A percentile compares a stretch with the other conserved stretches of the same genome.
These are phyloP conservation scores for Aepyceros melampus DNA, from an alignment of 2,113 vertebrate genomes.

Conservation along the genomic window DNA sequence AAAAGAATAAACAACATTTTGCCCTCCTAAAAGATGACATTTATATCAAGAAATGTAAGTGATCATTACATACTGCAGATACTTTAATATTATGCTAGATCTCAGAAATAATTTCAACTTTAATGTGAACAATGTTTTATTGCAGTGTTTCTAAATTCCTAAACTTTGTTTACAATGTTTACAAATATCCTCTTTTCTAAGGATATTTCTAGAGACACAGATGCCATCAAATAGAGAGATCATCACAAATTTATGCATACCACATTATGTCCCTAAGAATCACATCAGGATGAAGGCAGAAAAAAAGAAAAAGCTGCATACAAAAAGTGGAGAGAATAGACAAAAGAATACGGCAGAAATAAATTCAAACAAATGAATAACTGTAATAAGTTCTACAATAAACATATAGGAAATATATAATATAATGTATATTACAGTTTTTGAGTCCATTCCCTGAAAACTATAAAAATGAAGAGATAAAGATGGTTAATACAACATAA, in stretches of 20 bases:
- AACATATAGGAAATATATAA: background rate
- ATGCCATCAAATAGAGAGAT: background rate
- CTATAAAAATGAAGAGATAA: background rate
- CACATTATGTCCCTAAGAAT: background rate
- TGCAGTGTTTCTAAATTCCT: constrained; percentile 1
- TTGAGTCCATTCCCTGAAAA: background rate
- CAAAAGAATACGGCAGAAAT: background rate
- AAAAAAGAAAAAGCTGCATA: background rate
- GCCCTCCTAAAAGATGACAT: background rate
- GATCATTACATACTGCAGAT: background rate
- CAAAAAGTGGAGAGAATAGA: background rate
- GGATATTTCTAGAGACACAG: background rate
- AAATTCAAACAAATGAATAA: background rate
- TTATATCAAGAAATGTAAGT: background rate
- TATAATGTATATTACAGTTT: background rate
- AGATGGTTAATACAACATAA: background rate
- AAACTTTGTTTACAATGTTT: background rate
- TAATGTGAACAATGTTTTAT: background rate
- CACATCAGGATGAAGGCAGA: background rate
- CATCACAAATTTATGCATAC: background rate
- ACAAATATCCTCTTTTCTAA: background rate
- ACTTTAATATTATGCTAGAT: constrained; percentile 3
- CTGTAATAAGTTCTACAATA: background rate
- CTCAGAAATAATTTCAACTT: background rate
- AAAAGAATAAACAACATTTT: background rate